phyloP scores from a whole-genome alignment of 2,797 vertebrate genomes.

The Falco columbarius region DNA sequence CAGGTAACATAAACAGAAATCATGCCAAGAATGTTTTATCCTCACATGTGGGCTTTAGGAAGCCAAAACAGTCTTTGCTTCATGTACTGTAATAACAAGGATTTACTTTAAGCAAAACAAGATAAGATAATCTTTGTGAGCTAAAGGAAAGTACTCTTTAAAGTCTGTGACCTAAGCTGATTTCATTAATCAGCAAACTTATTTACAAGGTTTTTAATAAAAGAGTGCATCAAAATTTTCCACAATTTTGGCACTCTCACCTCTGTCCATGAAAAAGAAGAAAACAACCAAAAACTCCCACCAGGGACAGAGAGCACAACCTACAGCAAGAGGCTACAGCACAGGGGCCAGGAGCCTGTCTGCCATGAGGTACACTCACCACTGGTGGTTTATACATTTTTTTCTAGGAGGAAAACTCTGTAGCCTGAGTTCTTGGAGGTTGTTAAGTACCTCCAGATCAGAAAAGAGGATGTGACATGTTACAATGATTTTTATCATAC shows the following conservation, averaged over 20 bases:
- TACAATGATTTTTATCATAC: background rate
- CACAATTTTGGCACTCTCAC: background rate
- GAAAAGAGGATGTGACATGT: background rate
- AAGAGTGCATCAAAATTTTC: background rate
- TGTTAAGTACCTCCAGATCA: background rate
- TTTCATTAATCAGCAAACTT: background rate
- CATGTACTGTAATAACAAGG: background rate
- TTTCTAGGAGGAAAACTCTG: background rate
- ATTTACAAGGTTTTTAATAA: background rate
- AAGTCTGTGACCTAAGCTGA: background rate
- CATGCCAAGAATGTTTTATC: background rate
- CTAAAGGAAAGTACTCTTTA: background rate
- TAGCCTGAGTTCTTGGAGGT: background rate
- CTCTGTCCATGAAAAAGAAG: background rate
- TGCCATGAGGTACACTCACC: background rate
- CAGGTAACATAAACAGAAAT: background rate
- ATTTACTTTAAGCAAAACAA: constrained; percentile 12
- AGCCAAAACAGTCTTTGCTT: background rate
- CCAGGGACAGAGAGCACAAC: background rate
- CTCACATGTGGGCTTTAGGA: background rate
- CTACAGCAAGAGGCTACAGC: background rate
- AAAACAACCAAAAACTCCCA: no score
- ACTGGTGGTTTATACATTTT: background rate
- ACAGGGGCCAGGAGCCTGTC: background rate
- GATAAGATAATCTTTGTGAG: background rate